Base-by-base conservation (phyloP, 2,888 invertebrate genomes). In the Pristionchus fissidentatus region DNA sequence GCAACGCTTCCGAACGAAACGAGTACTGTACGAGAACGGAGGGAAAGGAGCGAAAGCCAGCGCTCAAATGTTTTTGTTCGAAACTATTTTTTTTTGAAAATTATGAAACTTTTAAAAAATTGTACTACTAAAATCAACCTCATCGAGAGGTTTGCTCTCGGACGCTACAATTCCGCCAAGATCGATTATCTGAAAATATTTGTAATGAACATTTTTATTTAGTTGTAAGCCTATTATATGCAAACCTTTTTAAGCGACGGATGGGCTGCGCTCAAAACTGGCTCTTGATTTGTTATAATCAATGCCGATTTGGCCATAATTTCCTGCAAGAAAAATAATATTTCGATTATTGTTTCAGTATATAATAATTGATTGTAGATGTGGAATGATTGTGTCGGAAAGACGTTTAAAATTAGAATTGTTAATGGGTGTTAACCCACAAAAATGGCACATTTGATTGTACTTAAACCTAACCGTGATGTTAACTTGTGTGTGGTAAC, bases 181-280 rank as follows among this genome's bases (percentile, higher is more conserved):
- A 38, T 79, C 79, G 13, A 79, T 41, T 13, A 79, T 41, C 78
- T 78, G 1, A 22, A 38, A 38, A 26, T 43, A 10, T 38, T 22
- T 35, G 4, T 13, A 3, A 41, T 0, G 43, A 26, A 35, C 2
- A 19, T 26, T 15, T n/a, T n/a, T n/a, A n/a, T n/a, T n/a, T n/a
- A n/a, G n/a, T n/a, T n/a, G n/a, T n/a, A n/a, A n/a, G n/a, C n/a
- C 35, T 66, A 13, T 32, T 1, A 10, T 26, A 32, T 52, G 32
- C 52, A n/a, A 35, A 78, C 78, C 55, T 79, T 79, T 35, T 79
- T 79, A 2, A 79, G 79, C 4, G 79, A 55, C 0, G 79, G 79
- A 49, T 38, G 57, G 13, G 79, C 79, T 38, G 29, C 29, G 41
- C 57, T 57, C 5, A 79, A 29, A 2, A 79, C 55, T 38, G 79